Evolutionary conservation across 2,797 vertebrate species (phyloP), one percentile per base, ranked within the genome.

Genomic region (Eleutherodactylus coqui): DNA sequence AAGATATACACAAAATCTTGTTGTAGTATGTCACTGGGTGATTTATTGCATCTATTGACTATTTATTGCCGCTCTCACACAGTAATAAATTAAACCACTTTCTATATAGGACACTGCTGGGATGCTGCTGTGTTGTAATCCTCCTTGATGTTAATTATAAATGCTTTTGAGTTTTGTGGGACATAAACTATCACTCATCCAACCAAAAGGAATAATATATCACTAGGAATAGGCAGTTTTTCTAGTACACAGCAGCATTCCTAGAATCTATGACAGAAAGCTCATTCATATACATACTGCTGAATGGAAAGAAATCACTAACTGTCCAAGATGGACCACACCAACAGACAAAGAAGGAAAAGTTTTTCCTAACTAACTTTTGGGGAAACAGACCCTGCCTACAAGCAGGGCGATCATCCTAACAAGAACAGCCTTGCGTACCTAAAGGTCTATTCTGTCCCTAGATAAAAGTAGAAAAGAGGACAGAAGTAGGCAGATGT

Each of bases 31-130:
- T 0, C 27, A 4, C 21, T 13, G 70, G 6, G 24, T 73, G 70
- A 73, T 73, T 27, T 45, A 73, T 45, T 73, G 32, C 70, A n/a
- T 73, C 21, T 38, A 43, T 16, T 27, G 21, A 73, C 70, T 73
- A 43, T 73, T 45, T 73, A n/a, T 43, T 73, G 24, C 70, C 5
- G 11, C 13, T 5, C 41, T 73, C n/a, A 43, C 70, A 45, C 24
- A 24, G 36, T 73, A 45, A 45, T 73, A 45, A 41, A 27, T 73
- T 0, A 73, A 45, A 73, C 70, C n/a, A 43, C 45, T 73, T 73
- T 27, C 70, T 73, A 45, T 4, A 73, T n/a, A 73, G n/a, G 70
- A 69, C 64, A 11, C 7, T 43, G 70, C 41, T 73, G 11, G 5
- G 11, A 43, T 73, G 41, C 41, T 36, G 4, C 34, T 45, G 24